Conservation (phyloP, 2,888 invertebrate species). For the Dryobota labecula region DNA sequence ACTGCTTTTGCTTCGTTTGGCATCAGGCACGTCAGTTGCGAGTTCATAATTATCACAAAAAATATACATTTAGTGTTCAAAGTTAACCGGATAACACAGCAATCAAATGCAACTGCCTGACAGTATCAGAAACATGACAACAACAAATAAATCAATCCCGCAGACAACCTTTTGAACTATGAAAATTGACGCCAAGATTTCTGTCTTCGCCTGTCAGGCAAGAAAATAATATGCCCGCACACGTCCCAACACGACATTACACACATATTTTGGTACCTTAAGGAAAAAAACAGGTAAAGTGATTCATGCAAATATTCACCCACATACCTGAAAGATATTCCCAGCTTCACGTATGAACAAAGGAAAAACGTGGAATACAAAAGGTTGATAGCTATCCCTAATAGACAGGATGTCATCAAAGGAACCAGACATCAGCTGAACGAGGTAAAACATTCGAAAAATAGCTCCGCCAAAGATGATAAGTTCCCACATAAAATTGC, state of each 20-base stretch:
- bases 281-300: constrained; percentile 38
- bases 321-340: constrained; percentile 53
- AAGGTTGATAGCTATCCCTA: constrained; percentile 65
- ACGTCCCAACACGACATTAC: constrained; percentile 20
- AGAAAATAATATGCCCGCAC: constrained; percentile 19
- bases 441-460: constrained; percentile 81
- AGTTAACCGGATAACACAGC: background rate
- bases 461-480: constrained; percentile 80
- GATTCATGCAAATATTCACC: constrained; percentile 58
- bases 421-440: constrained; percentile 79
- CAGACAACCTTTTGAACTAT: background rate
- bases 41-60: background rate
- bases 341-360: constrained; percentile 58
- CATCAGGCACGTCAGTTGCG: background rate
- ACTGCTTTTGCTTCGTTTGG: background rate
- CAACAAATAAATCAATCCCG: background rate
- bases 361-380: constrained; percentile 60
- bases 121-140: background rate
- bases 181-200: constrained; percentile 8
- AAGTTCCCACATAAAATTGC: constrained; percentile 77
- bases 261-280: constrained; percentile 31
- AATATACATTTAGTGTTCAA: background rate
- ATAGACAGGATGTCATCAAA: constrained; percentile 77
- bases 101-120: background rate
- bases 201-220: constrained; percentile 1